Evolutionary conservation across 2,888 invertebrate genomes (phyloP), one percentile per base, ranked within the genome.

Genomic region (Nycteola revayana): DNA sequence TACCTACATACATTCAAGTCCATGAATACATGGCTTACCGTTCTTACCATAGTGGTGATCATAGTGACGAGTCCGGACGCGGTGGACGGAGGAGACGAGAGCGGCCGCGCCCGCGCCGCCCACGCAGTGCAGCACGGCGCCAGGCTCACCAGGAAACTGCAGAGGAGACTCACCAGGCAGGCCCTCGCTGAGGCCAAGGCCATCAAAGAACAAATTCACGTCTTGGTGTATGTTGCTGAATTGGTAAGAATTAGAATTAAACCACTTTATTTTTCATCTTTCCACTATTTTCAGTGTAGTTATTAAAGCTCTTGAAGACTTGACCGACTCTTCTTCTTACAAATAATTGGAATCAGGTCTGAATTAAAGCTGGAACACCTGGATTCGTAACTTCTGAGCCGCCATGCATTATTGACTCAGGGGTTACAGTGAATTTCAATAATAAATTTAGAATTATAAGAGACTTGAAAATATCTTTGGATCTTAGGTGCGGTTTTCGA

Each of bases 71-170:
- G 70, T 32, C 75, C 79, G 24, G 85, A 81, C 31, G 66, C 49
- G 21, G 60, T 48, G 46, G 78, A 72, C 38, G 51, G 57, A 8
- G 56, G 45, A 1, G 75, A 40, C 3, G 27, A 71, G 32, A 59
- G 66, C n/a, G 81, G 87, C 0, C 70, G 84, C 11, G 92, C 90
- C 33, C 91, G 92, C 55, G 93, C 94, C 0, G 91, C 92, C 7
- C 92, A 94, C 39, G 94, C 95, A 0, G 93, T 95, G 58, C 92
- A 95, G 66, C 95, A 95, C 57, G 94, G 94, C 10, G 94, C 93
- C 48, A 81, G 94, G 28, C 91, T 95, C 49, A 92, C 95, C 3
- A 90, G 93, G 54, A 96, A 95, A 75, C 85, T 96, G 42, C 94
- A 94, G 73, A 88, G 94, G 1, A 86, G 95, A 29, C 85, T 96